Evolutionary conservation across 2,113 vertebrate species (phyloP), one percentile per base, ranked within the genome.

Genomic region (Cairina moschata): DNA sequence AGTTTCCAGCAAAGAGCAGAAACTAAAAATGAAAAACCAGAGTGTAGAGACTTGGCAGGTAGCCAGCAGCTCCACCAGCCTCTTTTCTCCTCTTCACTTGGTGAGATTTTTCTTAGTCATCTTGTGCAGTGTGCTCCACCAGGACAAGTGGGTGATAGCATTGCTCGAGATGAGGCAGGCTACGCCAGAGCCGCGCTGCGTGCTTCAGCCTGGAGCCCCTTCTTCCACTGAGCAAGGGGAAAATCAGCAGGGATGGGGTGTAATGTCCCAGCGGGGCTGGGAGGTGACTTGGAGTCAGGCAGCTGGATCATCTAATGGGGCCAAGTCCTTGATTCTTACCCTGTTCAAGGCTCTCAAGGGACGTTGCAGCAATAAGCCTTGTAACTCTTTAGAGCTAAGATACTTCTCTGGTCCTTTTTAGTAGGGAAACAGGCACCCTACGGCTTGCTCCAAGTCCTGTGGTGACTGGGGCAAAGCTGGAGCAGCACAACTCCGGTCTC

Each of bases 1-100:
- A 98, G 97, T 98, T 98, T 94, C 73, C 95, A 94, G 91, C 91
- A 74, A 85, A 92, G 83, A 96, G 93, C 85, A 74, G 88, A 92
- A 96, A 93, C 96, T 95, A 95, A 95, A 97, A 94, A 96, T 94
- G 93, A 97, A 93, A 95, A 94, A 80, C 11, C 34, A 1, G 90
- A 87, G 92, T 93, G 91, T 48, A 6, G 83, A 89, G 88, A 34
- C 55, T 86, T 95, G 94, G 96, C 93, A 71, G 90, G 82, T 69
- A 86, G 83, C 96, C 96, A 96, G 93, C 65, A 81, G 72, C 94
- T 73, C 86, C 87, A 60, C 88, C 71, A 63, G 50, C 86, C 34
- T 9, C 71, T 77, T 15, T 26, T 66, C 85, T 74, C 58, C 69
- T 21, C 5, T 42, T 63, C 65, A 86, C 67, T 83, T 16, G 83